Evolutionary conservation across 92 coral and sea anemone genomes (phyloP), one percentile per base, ranked within the genome.

Genomic region (Epizoanthus illoricatus): DNA sequence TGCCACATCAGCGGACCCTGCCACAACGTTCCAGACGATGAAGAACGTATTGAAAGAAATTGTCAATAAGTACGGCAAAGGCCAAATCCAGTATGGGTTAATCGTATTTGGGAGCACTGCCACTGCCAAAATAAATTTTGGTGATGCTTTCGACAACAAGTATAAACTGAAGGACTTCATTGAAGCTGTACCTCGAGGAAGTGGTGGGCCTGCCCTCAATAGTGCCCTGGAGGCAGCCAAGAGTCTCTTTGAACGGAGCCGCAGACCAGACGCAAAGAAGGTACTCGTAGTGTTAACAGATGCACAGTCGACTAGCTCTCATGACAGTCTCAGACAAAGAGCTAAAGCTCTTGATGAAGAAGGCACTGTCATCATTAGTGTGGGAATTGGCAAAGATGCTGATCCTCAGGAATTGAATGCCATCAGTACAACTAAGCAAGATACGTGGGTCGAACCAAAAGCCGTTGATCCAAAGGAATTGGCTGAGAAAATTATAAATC

Each of bases 151-250:
- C 28, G 85, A 33, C 41, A 83, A 83, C 56, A 81, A 85, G 17
- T 68, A 79, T 23, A 85, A 75, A 20, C 83, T 91, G 7, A 86
- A 89, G 65, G 75, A 69, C 43, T 71, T 66, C 21, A 76, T 91
- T n/a, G 87, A 84, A 13, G 86, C 73, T 15, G 73, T 89, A 5
- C 89, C 62, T 43, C 81, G 88, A 69, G 55, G 39, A 13, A 69
- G 72, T 9, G 87, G 89, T 33, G 90, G 90, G 65, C 69, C 80
- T 33, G 73, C 57, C 3, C 88, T 94, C 4, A 91, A 88, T 10
- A 86, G 84, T 56, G 98, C 98, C 5, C 74, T 94, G 62, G 65
- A 64, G 9, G 86, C 85, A 23, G 88, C 98, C 45, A 71, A 58
- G 45, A 61, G 15, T 19, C 86, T 94, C 79, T 94, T 94, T 76